These are phyloP conservation scores for Sebastes steindachneri DNA, from an alignment of 2,797 vertebrate species.

Conservation along the genomic window DNA sequence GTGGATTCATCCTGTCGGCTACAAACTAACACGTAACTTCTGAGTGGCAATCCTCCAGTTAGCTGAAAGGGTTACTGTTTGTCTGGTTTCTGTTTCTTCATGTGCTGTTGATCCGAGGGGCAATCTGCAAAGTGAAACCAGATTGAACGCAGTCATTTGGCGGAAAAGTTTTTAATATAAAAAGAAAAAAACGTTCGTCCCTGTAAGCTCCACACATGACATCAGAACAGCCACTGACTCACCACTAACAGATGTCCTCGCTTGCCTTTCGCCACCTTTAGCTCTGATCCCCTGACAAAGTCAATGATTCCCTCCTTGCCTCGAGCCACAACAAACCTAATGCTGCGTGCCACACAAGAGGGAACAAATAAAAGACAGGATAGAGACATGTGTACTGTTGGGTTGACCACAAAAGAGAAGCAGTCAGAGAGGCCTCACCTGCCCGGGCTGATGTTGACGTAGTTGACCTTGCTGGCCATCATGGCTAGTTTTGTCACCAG, in stretches of 20 bases:
- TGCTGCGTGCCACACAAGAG: conserved; percentile 76
- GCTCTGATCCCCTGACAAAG: conserved; percentile 91
- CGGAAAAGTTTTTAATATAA: conserved; percentile 2
- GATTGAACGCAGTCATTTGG: conserved; percentile 51
- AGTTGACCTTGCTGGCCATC: conserved; percentile 88
- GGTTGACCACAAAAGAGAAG: not conserved
- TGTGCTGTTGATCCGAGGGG: conserved; percentile 88
- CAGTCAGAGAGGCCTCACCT: conserved; percentile 82
- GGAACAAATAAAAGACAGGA: not conserved
- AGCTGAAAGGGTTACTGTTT: conserved; percentile 55
- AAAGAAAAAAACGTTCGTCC: conserved; percentile 8
- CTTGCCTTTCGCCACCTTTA: conserved; percentile 94
- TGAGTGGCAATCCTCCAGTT: conserved; percentile 60
- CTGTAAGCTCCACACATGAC: conserved; percentile 31
- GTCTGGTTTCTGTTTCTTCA: conserved; percentile 67
- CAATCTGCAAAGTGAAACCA: conserved; percentile 84
- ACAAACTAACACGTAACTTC: conserved; percentile 31
- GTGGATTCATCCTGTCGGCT: conserved; percentile 25
- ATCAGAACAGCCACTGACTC: conserved; percentile 73
- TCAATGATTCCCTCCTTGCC: conserved; percentile 95
- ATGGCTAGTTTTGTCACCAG: conserved; percentile 92
- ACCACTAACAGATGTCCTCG: conserved; percentile 97
- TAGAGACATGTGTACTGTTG: not conserved
- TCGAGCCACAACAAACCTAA: conserved; percentile 89
- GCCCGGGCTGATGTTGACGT: conserved; percentile 93